These are phyloP conservation scores for Pandemis cinnamomeana DNA, from an alignment of 2,888 invertebrate species.

Conservation along the genomic window DNA sequence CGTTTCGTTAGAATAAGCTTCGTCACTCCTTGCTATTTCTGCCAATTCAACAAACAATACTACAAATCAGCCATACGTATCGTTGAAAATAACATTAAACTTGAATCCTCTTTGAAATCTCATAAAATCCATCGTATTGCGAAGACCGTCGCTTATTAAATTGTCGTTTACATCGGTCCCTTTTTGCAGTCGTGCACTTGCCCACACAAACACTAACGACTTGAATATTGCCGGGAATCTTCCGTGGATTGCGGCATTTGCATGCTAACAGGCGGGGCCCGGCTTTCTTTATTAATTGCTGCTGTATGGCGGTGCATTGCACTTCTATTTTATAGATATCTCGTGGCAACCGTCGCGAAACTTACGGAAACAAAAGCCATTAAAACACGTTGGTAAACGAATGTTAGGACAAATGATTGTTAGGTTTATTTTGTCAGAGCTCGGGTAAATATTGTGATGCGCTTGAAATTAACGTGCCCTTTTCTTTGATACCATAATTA, in stretches of 20 bases:
- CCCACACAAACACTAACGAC: constrained; percentile 71
- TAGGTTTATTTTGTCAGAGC: not conserved
- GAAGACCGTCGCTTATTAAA: constrained; percentile 38
- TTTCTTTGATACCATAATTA: no score
- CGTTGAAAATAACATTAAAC: not conserved
- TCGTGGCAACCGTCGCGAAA: constrained; percentile 17
- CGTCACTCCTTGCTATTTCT: not conserved
- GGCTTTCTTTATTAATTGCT: constrained; percentile 69
- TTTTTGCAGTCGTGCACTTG: constrained; percentile 64
- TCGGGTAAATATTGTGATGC: not conserved
- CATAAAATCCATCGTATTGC: constrained; percentile 22
- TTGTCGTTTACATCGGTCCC: constrained; percentile 47
- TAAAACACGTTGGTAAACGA: constrained; percentile 12
- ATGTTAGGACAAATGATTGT: not conserved
- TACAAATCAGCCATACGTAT: not conserved
- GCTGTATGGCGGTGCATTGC: constrained; percentile 31
- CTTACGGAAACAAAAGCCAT: constrained; percentile 36
- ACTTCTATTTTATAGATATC: constrained; percentile 26
- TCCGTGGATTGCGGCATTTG: constrained; percentile 66
- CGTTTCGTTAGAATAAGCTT: not conserved
- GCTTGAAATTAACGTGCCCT: no score
- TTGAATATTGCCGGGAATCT: constrained; percentile 70
- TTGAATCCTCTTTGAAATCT: constrained; percentile 8
- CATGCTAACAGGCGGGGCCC: constrained; percentile 65
- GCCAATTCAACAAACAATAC: not conserved